Base-by-base conservation (phyloP, 2,113 vertebrate genomes). In the Miniopterus natalensis region DNA sequence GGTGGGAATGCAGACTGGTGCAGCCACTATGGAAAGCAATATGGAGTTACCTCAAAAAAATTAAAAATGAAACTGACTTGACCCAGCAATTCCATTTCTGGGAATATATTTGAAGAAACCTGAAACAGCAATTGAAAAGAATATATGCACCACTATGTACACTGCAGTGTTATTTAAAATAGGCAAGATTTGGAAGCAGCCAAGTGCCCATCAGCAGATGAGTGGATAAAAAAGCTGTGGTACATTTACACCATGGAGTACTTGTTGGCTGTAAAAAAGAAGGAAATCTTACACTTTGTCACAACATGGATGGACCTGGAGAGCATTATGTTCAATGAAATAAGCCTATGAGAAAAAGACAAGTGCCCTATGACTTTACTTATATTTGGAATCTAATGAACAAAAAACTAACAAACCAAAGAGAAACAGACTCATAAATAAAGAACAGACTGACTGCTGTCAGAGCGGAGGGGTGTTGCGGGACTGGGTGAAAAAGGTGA, bases 391-490 rank as follows among this genome's bases (percentile, higher is more conserved):
- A 68, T 20, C n/a, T 68, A 68, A 68, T n/a, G 7, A 9, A 36
- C 31, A 36, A n/a, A 68, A 36, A 68, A 68, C 17, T 68, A 68
- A 66, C 31, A 66, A 66, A 66, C 14, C 14, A n/a, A n/a, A 66
- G 31, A 66, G 14, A 66, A 66, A 66, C 15, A 65, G 29, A 65
- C 17, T 36, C 31, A 36, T 20, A 36, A 8, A 36, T n/a, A 68
- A 31, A 66, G 31, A 36, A 68, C 3, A 68, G n/a, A 68, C 17
- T 68, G 65, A 68, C n/a, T 36, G 8, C n/a, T 68, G 1, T 68
- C 36, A 8, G 65, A 8, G 17, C 8, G 5, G 2, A 18, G 8
- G 65, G 8, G n/a, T 31, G 15, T 68, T 20, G 17, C 0, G 1
- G 63, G 63, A 14, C 31, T 66, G 29, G 63, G 63, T n/a, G 63